Evolutionary conservation across 2,797 vertebrate genomes (phyloP), one percentile per base, ranked within the genome.

Genomic region (Tamandua tetradactyla): DNA sequence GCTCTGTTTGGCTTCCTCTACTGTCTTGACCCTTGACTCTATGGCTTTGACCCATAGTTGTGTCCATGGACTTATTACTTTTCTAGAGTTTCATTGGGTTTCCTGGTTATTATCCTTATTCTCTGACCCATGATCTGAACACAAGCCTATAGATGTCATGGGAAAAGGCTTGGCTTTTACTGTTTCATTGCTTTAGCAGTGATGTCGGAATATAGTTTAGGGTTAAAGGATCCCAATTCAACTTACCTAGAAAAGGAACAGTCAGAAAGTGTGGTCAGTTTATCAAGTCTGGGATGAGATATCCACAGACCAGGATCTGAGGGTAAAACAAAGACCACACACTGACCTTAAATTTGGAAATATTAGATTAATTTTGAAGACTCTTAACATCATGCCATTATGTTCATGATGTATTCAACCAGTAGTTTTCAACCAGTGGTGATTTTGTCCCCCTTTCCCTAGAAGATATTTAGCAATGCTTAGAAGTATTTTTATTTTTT

Each of bases 81-180:
- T n/a, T 85, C 57, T 88, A 44, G 4, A 27, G 5, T 27, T 44
- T 93, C 91, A 87, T 40, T 92, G 20, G 30, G 55, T 96, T 92
- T 95, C 59, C 78, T 93, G 78, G 93, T 97, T 90, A 78, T 17
- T 92, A 61, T 81, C 52, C 23, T 61, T 94, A 49, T 89, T 95
- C 32, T 42, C 57, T 84, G 69, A 92, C 42, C 64, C 82, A 76
- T 74, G 72, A 75, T 94, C 23, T 86, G n/a, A 95, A 83, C 37
- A 76, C 92, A 79, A 90, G 69, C 91, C 35, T 69, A 94, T 30
- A 86, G 37, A 88, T 86, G 42, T 93, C 82, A 97, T 44, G 37
- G 32, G 57, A 91, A 94, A 61, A 20, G 17, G 6, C 20, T 95
- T 90, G 81, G 40, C 42, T 94, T 61, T 96, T 89, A 94, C 35